These are phyloP conservation scores for Vombatus ursinus DNA, from an alignment of 2,113 vertebrate genomes.

Conservation along the genomic window DNA sequence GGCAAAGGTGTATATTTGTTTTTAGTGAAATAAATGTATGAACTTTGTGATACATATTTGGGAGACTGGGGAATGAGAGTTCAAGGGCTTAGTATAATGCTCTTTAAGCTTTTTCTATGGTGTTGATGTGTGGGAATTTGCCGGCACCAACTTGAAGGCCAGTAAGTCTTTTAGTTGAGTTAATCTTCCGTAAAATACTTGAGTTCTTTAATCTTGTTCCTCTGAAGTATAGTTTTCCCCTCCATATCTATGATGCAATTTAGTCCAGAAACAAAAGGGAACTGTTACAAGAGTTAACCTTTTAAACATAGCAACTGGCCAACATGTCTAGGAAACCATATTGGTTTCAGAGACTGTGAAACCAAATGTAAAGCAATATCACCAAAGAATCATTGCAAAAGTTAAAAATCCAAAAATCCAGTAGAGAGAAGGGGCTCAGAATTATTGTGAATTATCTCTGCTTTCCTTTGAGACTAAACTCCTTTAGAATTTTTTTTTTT, in stretches of 20 bases:
- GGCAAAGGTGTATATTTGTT: background rate
- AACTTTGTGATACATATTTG: background rate
- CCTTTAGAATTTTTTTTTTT: background rate
- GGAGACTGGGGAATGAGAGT: background rate
- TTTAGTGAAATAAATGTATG: background rate
- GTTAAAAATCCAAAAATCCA: background rate
- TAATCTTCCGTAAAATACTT: background rate
- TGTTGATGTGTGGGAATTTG: background rate
- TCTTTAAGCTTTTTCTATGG: background rate
- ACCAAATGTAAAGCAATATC: rapidly evolving
- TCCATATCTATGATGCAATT: background rate
- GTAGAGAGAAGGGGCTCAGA: background rate
- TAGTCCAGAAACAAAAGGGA: background rate
- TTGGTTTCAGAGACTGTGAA: background rate
- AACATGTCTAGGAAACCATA: background rate
- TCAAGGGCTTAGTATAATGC: rapidly evolving
- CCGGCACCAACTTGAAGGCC: rapidly evolving
- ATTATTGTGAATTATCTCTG: background rate
- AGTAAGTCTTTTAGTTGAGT: background rate
- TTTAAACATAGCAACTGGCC: background rate
- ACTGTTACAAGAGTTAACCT: rapidly evolving
- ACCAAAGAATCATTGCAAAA: background rate
- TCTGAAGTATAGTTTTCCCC: background rate
- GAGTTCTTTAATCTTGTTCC: background rate
- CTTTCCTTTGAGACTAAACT: background rate